These are phyloP conservation scores for Lepilemur septentrionalis DNA, from an alignment of 2,797 vertebrate species.

Conservation along the genomic window DNA sequence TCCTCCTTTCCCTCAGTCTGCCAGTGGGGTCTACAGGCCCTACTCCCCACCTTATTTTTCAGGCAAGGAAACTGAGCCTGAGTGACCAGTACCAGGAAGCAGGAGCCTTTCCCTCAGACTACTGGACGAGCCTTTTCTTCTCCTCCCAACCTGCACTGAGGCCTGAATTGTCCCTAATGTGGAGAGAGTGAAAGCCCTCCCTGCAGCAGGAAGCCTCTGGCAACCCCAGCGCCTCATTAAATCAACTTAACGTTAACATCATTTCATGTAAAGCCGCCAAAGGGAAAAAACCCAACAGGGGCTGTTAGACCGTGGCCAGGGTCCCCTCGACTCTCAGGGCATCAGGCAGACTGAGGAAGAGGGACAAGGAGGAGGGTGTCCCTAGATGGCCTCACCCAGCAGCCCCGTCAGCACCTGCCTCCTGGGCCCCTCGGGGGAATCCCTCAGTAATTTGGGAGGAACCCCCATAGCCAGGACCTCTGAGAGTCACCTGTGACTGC, in stretches of 20 bases:
- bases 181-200: not conserved
- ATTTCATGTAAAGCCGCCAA: not conserved
- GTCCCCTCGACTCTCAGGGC: not conserved
- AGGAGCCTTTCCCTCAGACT: not conserved
- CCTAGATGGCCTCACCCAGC: not conserved
- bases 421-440: not conserved
- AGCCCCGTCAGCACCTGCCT: not conserved
- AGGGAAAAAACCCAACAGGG: not conserved
- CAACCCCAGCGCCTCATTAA: not conserved
- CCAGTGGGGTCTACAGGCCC: not conserved
- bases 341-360: not conserved
- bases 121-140: not conserved
- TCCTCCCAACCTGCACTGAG: not conserved
- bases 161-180: not conserved
- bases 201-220: not conserved
- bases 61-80: not conserved
- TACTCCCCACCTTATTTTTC: not conserved
- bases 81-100: not conserved
- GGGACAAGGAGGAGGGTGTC: not conserved
- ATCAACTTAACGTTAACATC: not conserved
- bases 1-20: not conserved
- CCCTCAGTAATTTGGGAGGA: not conserved
- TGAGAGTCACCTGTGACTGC: not conserved
- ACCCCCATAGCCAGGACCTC: not conserved
- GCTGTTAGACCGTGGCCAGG: not conserved